phyloP scores from a whole-genome alignment of 1,140 invertebrate species.

The Saccostrea cuccullata region DNA sequence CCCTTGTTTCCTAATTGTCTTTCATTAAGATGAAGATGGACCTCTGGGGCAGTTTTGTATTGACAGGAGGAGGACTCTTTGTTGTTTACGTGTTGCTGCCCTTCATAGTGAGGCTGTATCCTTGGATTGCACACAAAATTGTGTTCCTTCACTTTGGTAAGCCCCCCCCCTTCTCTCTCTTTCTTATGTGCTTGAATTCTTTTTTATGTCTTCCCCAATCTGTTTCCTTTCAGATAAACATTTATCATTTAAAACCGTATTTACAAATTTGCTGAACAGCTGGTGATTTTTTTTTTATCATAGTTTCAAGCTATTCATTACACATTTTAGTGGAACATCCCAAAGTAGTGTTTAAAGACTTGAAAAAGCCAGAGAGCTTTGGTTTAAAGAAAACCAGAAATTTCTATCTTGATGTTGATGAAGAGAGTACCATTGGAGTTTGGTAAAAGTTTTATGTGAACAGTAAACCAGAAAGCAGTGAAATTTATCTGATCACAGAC shows the following conservation, averaged over 20 bases:
- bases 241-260: too few relatives aligned
- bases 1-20: too few relatives aligned
- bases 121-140: constrained; percentile 39
- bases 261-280: too few relatives aligned
- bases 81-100: constrained; percentile 31
- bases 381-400: constrained; percentile 71
- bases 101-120: constrained; percentile 27
- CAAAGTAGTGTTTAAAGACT: constrained; percentile 67
- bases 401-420: constrained; percentile 85
- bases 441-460: constrained; percentile 75
- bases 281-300: too few relatives aligned
- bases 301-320: not conserved
- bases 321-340: constrained; percentile 8
- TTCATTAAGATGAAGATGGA: not conserved
- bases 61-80: constrained; percentile 7
- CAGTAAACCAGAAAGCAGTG: not conserved
- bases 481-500: not conserved
- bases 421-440: constrained; percentile 82
- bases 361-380: constrained; percentile 73
- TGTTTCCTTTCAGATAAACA: not conserved
- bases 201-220: not conserved
- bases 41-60: not conserved
- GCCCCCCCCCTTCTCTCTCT: not conserved
- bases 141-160: constrained; percentile 45
- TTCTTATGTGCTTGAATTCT: not conserved